phyloP scores from a whole-genome alignment of 2,797 vertebrate species.

The Chaetodon trifasciatus region DNA sequence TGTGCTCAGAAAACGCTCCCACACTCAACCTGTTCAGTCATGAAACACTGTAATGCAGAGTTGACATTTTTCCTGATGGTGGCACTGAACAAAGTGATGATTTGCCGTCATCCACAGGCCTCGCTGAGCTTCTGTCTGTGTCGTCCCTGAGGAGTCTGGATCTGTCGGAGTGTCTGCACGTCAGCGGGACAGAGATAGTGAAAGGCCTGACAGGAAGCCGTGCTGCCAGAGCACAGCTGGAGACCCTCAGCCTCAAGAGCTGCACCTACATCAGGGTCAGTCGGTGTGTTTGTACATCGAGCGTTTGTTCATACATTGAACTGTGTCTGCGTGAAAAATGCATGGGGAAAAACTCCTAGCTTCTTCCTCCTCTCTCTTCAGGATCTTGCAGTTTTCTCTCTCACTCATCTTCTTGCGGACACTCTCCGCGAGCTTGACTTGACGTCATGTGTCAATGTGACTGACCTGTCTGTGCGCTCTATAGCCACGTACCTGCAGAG shows the following conservation, averaged over 20 bases:
- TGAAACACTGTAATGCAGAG: background rate
- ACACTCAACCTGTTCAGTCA: background rate
- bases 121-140: constrained; percentile 81
- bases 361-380: constrained; percentile 44
- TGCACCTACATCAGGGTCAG: constrained; percentile 89
- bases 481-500: constrained; percentile 81
- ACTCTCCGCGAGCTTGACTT: constrained; percentile 87
- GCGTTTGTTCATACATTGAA: background rate
- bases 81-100: background rate
- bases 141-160: constrained; percentile 81
- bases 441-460: constrained; percentile 87
- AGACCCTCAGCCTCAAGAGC: constrained; percentile 85
- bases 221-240: constrained; percentile 67
- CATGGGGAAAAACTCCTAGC: accelerated
- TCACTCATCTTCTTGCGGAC: constrained; percentile 79
- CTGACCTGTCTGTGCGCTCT: constrained; percentile 83
- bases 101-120: constrained; percentile 59
- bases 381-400: constrained; percentile 83
- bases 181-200: constrained; percentile 85
- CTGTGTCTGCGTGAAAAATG: background rate
- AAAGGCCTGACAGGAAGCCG: constrained; percentile 70
- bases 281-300: background rate
- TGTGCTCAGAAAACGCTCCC: background rate
- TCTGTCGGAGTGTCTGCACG: constrained; percentile 87
- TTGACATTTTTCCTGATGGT: background rate